These are phyloP conservation scores for Luidia sarsii DNA, from an alignment of 53 echinoderm and acorn worm species.

Conservation along the genomic window DNA sequence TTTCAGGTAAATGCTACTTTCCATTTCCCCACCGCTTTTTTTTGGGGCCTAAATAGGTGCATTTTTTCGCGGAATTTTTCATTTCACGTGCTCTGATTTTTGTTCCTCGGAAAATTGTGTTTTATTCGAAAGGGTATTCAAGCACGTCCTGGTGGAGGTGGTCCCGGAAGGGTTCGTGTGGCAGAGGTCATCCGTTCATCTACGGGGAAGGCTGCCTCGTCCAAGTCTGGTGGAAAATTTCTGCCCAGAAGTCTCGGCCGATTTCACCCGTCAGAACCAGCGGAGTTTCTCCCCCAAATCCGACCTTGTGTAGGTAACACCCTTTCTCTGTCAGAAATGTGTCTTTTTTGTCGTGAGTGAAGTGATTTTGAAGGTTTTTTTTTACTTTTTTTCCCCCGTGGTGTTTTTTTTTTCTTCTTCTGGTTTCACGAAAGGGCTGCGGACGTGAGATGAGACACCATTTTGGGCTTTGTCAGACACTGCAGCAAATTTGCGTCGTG, in stretches of 20 bases:
- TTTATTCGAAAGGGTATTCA: too few species aligned
- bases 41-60: too few species aligned
- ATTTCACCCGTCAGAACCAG: not conserved
- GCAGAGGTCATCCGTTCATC: slow-evolving; percentile 28
- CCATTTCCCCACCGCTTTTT: too few species aligned
- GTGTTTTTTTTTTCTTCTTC: not conserved
- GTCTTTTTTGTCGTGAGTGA: not conserved
- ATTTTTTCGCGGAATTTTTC: too few species aligned
- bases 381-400: slow-evolving; percentile 6
- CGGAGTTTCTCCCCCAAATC: slow-evolving; percentile 6
- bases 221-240: not conserved
- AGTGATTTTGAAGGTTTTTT: not conserved
- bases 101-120: too few species aligned
- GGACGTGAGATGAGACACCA: slow-evolving; percentile 3
- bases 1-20: too few species aligned
- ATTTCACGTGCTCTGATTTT: too few species aligned
- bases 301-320: slow-evolving; percentile 42
- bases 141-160: too few species aligned
- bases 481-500: not conserved
- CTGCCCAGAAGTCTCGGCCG: slow-evolving; percentile 27
- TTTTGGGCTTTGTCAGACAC: slow-evolving; percentile 8
- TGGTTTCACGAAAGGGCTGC: not conserved
- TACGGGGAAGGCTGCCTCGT: slow-evolving; percentile 24
- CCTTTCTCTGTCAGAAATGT: slow-evolving; percentile 7
- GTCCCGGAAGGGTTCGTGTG: slow-evolving; percentile 49